phyloP scores from a whole-genome alignment of 2,113 vertebrate genomes.

The Crocuta crocuta region DNA sequence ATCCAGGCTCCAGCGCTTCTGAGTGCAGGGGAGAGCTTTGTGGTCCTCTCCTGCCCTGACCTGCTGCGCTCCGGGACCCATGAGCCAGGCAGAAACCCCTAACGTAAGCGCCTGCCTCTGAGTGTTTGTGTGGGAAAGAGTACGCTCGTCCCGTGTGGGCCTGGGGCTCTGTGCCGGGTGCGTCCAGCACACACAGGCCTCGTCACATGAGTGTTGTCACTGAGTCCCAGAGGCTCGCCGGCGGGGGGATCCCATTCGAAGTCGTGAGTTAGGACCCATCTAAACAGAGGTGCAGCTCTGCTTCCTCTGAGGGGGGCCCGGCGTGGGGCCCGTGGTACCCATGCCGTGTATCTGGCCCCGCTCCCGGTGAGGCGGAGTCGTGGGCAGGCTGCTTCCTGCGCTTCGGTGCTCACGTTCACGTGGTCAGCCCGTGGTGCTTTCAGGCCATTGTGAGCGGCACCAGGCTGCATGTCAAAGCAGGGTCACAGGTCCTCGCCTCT shows the following conservation, averaged over 20 bases:
- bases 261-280: background rate
- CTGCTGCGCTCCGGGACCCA: background rate
- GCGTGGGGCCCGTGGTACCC: too few relatives aligned
- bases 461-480: fast-evolving
- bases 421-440: background rate
- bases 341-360: background rate
- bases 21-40: background rate
- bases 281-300: too few relatives aligned
- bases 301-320: too few relatives aligned
- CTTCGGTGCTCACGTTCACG: fast-evolving
- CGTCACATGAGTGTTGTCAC: background rate
- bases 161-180: background rate
- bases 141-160: background rate
- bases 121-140: too few relatives aligned
- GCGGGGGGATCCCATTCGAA: background rate
- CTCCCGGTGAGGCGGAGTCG: fast-evolving
- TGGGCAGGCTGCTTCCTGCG: background rate
- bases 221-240: background rate
- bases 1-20: background rate
- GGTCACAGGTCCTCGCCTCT: fast-evolving
- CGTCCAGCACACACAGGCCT: background rate
- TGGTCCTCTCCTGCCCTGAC: background rate
- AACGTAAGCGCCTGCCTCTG: background rate
- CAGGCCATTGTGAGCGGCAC: background rate
- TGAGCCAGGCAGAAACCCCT: fast-evolving